A percentile compares a stretch with the other conserved stretches of the same genome.
These are phyloP conservation scores for Parapristionchus giblindavisi DNA, from an alignment of 2,888 invertebrate genomes.

Conservation along the genomic window DNA sequence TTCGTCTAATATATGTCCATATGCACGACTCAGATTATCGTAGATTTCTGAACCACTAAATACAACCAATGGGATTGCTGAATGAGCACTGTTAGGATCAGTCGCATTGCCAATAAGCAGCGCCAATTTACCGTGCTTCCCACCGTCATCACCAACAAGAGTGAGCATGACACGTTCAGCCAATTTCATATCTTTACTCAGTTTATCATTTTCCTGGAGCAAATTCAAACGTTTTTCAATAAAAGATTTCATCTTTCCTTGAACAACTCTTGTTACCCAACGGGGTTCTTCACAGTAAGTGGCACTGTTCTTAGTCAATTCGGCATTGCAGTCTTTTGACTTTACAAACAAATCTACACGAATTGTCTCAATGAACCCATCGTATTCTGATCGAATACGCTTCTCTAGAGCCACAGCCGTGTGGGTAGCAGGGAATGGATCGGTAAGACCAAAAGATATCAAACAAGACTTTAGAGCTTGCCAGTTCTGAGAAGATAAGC, in stretches of 20 bases:
- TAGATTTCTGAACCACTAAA: neutral
- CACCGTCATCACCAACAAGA: constrained; percentile 1
- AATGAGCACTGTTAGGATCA: neutral
- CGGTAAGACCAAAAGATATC: neutral
- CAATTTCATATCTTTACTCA: neutral
- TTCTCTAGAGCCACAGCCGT: neutral
- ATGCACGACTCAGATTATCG: neutral
- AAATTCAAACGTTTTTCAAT: neutral
- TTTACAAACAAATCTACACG: neutral
- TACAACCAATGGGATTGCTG: neutral
- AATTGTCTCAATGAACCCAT: neutral
- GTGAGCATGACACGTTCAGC: neutral
- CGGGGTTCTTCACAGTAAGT: too few species aligned
- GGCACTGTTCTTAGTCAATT: neutral
- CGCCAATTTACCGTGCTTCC: neutral
- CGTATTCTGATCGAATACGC: neutral
- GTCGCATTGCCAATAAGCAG: neutral
- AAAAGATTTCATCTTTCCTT: neutral
- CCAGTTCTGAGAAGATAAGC: neutral
- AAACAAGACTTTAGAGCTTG: neutral
- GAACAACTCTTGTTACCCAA: neutral
- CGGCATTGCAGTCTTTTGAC: neutral
- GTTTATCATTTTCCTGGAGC: neutral
- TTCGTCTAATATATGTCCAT: neutral
- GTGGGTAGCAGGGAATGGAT: neutral